Base-by-base conservation (phyloP, 2,888 invertebrate genomes). In the Apamea crenata region DNA sequence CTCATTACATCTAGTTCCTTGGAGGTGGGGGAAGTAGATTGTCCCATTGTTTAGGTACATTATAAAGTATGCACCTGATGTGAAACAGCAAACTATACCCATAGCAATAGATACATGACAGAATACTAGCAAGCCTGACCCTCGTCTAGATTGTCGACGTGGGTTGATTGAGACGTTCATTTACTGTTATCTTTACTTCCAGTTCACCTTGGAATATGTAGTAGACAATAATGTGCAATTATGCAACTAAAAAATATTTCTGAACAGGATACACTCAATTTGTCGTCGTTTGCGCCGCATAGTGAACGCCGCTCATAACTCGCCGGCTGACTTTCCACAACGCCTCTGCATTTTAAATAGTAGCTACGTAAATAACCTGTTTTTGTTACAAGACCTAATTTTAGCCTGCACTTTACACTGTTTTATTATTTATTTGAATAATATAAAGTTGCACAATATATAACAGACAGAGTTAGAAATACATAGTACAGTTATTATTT, bases 341-440 rank as follows among this genome's bases (percentile, higher is more conserved):
- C 71, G 74, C 84, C 72, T 77, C 72, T 74, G 84, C 77, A 83
- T 79, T 71, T 50, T 67, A 71, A 47, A 59, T 71, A 65, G 32
- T 71, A 71, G 32, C 70, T 83, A 75, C 77, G 36, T 56, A 69
- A 40, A 79, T 74, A 85, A 87, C 84, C 87, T 59, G 84, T 85
- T 79, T 86, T 63, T 56, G 44, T 14, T 25, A 29, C 44, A 74
- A 59, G 32, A 66, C 32, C 47, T 47, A 63, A 73, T n/a, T 78
- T 75, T 32, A 78, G 53, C 44, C 18, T 29, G 47, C 8, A 40
- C 21, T 53, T 12, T 14, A 36, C 1, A 50, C 3, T 71, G 10
- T 40, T 66, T 44, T 59, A 4, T n/a, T 63, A 71, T 25, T 53
- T 36, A 47, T 32, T 25, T n/a, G 16, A 16, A n/a, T 21, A 36